Conservation (phyloP, 2,797 vertebrate species). For the Fundulus diaphanus region DNA sequence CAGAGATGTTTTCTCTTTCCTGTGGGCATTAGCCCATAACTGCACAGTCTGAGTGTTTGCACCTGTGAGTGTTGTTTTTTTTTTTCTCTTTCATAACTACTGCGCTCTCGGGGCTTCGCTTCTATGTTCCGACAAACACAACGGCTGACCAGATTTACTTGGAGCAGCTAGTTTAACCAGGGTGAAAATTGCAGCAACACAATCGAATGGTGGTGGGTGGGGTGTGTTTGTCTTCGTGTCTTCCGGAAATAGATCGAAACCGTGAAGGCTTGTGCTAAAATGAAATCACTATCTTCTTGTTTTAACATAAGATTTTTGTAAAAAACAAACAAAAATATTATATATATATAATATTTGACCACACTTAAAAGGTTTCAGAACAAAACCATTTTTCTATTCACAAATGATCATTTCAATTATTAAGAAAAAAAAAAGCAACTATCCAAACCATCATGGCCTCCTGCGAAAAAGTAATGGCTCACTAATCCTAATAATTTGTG, state of each 20-base stretch:
- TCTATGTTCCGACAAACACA: conserved; percentile 29
- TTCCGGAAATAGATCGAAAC: background rate
- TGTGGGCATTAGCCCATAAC: conserved; percentile 25
- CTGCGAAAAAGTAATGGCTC: background rate
- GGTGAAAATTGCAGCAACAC: background rate
- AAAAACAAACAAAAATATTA: background rate
- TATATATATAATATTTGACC: background rate
- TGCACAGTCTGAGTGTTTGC: conserved; percentile 56
- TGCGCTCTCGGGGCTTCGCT: conserved; percentile 10
- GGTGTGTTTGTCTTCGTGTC: background rate
- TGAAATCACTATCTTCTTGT: background rate
- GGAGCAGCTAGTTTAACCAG: conserved; percentile 2
- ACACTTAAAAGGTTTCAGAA: background rate
- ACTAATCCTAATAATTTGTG: background rate
- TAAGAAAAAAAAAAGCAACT: background rate
- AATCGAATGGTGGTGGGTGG: background rate
- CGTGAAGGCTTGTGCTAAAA: background rate
- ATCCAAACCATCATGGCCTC: background rate
- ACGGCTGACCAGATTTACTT: conserved; percentile 2
- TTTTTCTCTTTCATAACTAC: conserved; percentile 23
- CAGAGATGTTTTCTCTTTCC: conserved; percentile 42
- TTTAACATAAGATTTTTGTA: background rate
- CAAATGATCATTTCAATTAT: background rate
- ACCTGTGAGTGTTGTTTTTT: conserved; percentile 44
- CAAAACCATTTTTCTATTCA: background rate